Evolutionary conservation across 92 coral and sea anemone species (phyloP), one percentile per base, ranked within the genome.

Genomic region (Porites rus): DNA sequence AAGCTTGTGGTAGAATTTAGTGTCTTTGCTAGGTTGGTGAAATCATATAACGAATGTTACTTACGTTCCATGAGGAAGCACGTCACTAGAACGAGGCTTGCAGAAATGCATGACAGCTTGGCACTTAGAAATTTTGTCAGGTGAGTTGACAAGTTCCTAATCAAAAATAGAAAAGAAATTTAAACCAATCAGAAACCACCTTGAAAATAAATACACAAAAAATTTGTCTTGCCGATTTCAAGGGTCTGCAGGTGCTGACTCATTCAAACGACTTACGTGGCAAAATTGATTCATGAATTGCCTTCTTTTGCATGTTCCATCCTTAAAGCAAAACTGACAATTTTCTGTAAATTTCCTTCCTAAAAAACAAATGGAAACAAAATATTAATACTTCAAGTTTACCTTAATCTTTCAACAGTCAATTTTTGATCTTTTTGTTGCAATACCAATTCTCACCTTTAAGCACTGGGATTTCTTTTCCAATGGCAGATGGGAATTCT

Each of bases 81-180:
- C 61, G 63, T 91, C 93, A 14, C 88, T 88, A 25, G 84, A 10
- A 7, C 88, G 78, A 8, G 93, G 87, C 76, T 79, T 91, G 72
- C 93, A 91, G 74, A 91, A 91, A 14, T 68, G 56, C 78, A 91
- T 70, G 22, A 91, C 93, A 38, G 38, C 79, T 19, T 77, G 65
- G 8, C 93, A 61, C 84, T 58, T 69, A 28, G 91, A 87, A 14
- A 91, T 82, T 12, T 68, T 50, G 51, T 86, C 93, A 1, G 90
- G 91, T 7, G 91, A 83, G 43, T 91, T 87, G 77, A 91, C 60
- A 16, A 91, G 87, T 72, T 91, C 93, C 93, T 91, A 75, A 56
- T 56, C 13, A 56, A 56, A 12, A 56, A 56, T 14, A 56, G 16
- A 56, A 56, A 56, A 56, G 13, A 56, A 56, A 56, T 56, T 56